These are phyloP conservation scores for Liodrosophila aerea DNA, from an alignment of 2,888 invertebrate species.

Conservation along the genomic window DNA sequence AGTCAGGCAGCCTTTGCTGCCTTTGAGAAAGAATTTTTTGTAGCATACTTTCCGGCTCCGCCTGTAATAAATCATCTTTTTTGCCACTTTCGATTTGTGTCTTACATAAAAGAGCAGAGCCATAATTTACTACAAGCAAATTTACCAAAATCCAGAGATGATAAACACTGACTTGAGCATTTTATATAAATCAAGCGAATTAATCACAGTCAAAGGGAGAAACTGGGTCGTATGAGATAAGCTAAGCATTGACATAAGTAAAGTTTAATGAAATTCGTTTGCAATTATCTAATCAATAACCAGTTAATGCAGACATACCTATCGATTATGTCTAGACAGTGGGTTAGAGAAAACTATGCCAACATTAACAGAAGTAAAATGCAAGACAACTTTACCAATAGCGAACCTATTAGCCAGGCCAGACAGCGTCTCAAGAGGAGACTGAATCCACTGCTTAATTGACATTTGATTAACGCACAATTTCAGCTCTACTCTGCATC, in stretches of 20 bases:
- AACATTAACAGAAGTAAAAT: too few relatives aligned
- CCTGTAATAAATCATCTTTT: conserved; percentile 56
- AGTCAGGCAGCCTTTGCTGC: too few relatives aligned
- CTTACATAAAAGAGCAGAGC: conserved; percentile 25
- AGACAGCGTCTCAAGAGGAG: conserved; percentile 6
- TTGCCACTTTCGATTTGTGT: conserved; percentile 48
- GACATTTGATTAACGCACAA: conserved; percentile 65
- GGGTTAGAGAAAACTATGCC: too few relatives aligned
- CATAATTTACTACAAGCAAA: background rate
- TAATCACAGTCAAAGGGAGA: conserved; percentile 5
- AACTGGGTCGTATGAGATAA: conserved; percentile 5
- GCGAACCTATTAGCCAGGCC: conserved; percentile 16
- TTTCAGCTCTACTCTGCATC: conserved; percentile 4
- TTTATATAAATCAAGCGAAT: conserved; percentile 10
- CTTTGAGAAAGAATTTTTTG: background rate
- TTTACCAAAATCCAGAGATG: conserved; percentile 3
- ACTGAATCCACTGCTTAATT: conserved; percentile 53
- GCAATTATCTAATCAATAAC: too few relatives aligned
- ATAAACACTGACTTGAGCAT: conserved; percentile 5
- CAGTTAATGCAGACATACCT: background rate
- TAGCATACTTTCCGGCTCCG: background rate
- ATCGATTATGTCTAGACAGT: background rate
- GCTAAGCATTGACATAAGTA: conserved; percentile 2
- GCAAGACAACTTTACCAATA: too few relatives aligned
- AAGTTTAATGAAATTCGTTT: too few relatives aligned